Conservation (phyloP, 2,797 vertebrate genomes). For the Anabacerthia variegaticeps region DNA sequence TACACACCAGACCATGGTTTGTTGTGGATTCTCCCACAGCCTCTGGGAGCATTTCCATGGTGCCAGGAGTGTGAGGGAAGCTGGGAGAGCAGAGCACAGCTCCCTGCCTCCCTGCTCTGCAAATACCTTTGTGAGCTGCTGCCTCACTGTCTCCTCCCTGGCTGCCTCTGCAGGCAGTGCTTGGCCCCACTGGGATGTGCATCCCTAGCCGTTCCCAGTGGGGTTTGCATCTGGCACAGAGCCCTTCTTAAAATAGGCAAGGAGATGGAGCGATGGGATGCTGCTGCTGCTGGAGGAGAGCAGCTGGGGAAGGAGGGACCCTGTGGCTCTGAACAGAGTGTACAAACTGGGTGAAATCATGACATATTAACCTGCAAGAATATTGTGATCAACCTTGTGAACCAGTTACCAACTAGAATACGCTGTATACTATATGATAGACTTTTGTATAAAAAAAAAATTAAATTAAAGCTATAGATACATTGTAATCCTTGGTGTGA, state of each 20-base stretch:
- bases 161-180: background rate
- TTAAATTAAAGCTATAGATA: constrained; percentile 61
- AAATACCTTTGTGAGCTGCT: background rate
- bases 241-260: background rate
- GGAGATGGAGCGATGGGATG: background rate
- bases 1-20: background rate
- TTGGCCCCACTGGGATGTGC: background rate
- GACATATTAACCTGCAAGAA: constrained; percentile 53
- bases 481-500: constrained; percentile 62
- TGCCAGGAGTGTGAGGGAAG: background rate
- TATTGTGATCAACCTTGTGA: constrained; percentile 65
- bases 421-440: constrained; percentile 55
- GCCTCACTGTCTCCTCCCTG: fast-evolving
- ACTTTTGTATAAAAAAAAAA: constrained; percentile 64
- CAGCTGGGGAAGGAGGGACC: constrained; percentile 18
- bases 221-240: background rate
- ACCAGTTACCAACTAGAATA: constrained; percentile 62
- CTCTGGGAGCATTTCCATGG: background rate
- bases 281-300: background rate
- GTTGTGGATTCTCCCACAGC: fast-evolving
- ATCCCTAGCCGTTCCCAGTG: background rate
- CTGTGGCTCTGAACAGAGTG: background rate
- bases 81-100: background rate
- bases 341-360: constrained; percentile 7
- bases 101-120: background rate